Conservation (phyloP, 2,797 vertebrate genomes). For the Chaenodraco wilsoni region DNA sequence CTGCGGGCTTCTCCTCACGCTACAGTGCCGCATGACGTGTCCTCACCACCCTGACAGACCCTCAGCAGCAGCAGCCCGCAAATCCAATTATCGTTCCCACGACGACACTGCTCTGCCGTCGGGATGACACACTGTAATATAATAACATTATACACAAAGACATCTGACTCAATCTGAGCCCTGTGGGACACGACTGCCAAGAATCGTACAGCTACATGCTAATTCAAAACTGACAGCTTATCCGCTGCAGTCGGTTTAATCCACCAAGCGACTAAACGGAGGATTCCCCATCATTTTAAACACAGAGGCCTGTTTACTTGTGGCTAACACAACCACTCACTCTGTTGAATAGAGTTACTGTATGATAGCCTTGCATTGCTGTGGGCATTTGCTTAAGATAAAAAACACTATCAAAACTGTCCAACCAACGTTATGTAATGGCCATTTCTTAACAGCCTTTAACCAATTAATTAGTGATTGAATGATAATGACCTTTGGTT, state of each 20-base stretch:
- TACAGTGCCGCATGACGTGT: slow-evolving; percentile 59
- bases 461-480: background rate
- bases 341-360: background rate
- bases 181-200: slow-evolving; percentile 57
- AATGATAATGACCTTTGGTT: background rate
- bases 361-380: background rate
- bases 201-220: slow-evolving; percentile 58
- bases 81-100: slow-evolving; percentile 79
- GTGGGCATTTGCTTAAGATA: background rate
- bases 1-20: slow-evolving; percentile 52
- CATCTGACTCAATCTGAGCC: slow-evolving; percentile 64
- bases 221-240: slow-evolving; percentile 64
- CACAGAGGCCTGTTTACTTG: slow-evolving; percentile 4
- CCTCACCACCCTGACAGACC: slow-evolving; percentile 66
- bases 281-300: background rate
- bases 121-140: slow-evolving; percentile 68
- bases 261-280: background rate
- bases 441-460: background rate
- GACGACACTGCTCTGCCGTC: slow-evolving; percentile 62
- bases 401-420: background rate
- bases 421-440: background rate
- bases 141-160: slow-evolving; percentile 73
- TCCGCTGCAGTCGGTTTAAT: slow-evolving; percentile 18
- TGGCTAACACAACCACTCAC: background rate
- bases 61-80: slow-evolving; percentile 55